These are phyloP conservation scores for Macquaria australasica DNA, from an alignment of 2,113 vertebrate genomes.

Conservation along the genomic window DNA sequence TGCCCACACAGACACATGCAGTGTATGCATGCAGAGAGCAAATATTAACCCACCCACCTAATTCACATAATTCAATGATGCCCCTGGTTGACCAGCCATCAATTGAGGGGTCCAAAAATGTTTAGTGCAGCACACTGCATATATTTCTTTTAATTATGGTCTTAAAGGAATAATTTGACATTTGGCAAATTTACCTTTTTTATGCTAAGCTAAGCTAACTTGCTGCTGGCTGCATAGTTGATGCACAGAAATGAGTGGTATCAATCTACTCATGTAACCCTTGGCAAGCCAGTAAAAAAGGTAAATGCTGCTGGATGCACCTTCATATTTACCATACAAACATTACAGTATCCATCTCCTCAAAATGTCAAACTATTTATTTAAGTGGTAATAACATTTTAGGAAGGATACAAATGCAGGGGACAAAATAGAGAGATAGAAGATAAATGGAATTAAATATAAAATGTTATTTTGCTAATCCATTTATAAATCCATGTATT, in stretches of 20 bases:
- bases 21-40: conserved; percentile 6
- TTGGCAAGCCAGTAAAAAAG: too few species aligned
- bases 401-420: background rate
- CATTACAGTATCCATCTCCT: background rate
- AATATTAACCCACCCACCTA: conserved; percentile 20
- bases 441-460: background rate
- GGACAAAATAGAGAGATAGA: background rate
- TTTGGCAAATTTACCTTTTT: too few species aligned
- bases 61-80: background rate
- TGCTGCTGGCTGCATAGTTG: background rate
- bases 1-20: background rate
- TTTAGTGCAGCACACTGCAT: background rate
- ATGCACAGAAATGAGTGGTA: background rate
- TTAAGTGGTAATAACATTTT: background rate
- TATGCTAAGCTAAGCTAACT: background rate
- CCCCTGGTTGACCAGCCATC: background rate
- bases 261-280: background rate
- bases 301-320: background rate
- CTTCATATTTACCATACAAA: background rate
- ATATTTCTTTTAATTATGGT: background rate
- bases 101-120: background rate
- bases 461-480: background rate
- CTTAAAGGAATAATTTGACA: background rate
- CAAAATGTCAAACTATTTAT: background rate
- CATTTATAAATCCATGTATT: background rate